A percentile compares a stretch with the other conserved stretches of the same genome.
phyloP scores from a whole-genome alignment of 2,888 invertebrate genomes.

The Synergus japonicus region DNA sequence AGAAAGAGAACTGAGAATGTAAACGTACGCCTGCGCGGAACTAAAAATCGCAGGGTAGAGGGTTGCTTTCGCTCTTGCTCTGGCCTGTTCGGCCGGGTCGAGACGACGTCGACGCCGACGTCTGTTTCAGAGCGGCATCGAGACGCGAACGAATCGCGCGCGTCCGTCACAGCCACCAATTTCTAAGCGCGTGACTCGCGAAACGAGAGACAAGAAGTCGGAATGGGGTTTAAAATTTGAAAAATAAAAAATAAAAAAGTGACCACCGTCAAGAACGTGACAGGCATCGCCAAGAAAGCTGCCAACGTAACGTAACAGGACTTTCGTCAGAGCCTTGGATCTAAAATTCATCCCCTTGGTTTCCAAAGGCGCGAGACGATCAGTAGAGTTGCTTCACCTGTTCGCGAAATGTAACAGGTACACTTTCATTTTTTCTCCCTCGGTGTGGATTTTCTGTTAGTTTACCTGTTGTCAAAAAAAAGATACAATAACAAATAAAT shows the following conservation, averaged over 20 bases:
- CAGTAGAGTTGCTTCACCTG: background rate
- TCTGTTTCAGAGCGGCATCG: conserved; percentile 43
- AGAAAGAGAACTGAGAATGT: background rate
- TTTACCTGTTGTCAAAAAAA: too few species aligned
- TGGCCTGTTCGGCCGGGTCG: conserved; percentile 45
- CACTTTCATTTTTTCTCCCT: background rate
- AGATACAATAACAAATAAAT: too few species aligned
- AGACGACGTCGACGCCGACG: conserved; percentile 40
- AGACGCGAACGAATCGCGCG: conserved; percentile 34
- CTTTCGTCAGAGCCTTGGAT: background rate
- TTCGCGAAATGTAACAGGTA: conserved; percentile 34
- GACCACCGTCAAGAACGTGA: background rate
- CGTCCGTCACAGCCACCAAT: background rate
- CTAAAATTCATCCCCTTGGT: background rate
- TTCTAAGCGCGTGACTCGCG: conserved; percentile 11
- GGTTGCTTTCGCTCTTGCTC: conserved; percentile 38
- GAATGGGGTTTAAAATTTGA: background rate
- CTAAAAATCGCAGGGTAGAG: conserved; percentile 28
- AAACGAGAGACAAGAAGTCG: background rate
- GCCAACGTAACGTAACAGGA: background rate
- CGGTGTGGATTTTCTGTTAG: background rate
- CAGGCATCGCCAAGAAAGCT: background rate
- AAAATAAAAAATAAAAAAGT: background rate
- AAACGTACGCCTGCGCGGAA: conserved; percentile 37
- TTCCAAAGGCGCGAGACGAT: background rate